These are phyloP conservation scores for Esox masquinongy DNA, from an alignment of 2,797 vertebrate genomes.

Conservation along the genomic window DNA sequence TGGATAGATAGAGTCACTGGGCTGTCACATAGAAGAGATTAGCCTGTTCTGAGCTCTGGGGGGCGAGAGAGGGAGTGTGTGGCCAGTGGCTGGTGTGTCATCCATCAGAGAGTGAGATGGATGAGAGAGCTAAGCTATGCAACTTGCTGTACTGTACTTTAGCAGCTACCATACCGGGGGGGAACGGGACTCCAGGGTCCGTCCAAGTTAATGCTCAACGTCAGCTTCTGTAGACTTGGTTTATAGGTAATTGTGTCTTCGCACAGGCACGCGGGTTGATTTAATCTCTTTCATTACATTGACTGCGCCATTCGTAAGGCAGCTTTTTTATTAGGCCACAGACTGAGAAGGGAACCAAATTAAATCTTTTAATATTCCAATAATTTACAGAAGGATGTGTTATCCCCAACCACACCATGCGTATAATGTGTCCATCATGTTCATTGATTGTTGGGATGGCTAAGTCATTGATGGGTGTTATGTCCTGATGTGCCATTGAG, in stretches of 20 bases:
- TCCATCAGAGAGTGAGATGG: too few relatives aligned
- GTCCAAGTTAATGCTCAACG: too few relatives aligned
- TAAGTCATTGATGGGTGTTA: background rate
- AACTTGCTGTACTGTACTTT: too few relatives aligned
- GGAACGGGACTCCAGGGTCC: too few relatives aligned
- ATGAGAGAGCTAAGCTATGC: too few relatives aligned
- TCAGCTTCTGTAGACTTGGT: background rate
- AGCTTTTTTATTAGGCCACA: background rate
- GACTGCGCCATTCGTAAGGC: background rate
- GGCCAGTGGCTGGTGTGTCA: too few relatives aligned
- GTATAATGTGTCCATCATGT: background rate
- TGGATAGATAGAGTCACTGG: slow-evolving; percentile 6
- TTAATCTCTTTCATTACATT: slow-evolving; percentile 1
- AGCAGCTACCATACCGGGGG: too few relatives aligned
- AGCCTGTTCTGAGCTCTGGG: slow-evolving; percentile 17
- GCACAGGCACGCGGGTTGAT: background rate
- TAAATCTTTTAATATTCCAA: background rate
- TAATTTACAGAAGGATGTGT: background rate
- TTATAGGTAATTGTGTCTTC: slow-evolving; percentile 4
- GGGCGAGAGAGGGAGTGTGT: background rate
- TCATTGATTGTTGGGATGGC: background rate
- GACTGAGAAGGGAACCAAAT: background rate
- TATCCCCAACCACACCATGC: background rate
- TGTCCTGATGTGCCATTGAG: too few relatives aligned
- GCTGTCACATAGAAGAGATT: slow-evolving; percentile 15